Conservation (phyloP, 2,797 vertebrate species). For the Manis pentadactyla region DNA sequence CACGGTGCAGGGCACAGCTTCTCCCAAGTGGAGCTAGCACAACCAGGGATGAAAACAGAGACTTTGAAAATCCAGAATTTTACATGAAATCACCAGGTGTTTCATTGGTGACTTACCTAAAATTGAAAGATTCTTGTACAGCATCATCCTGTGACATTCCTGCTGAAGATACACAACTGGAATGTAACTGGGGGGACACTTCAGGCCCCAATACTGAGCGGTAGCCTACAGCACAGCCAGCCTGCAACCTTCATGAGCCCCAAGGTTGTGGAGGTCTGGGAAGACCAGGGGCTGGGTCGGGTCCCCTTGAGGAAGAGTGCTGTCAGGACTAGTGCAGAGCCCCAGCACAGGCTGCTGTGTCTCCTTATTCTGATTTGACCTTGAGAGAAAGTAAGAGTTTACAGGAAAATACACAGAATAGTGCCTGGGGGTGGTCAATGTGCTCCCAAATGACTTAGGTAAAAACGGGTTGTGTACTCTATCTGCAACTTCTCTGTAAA, state of each 20-base stretch:
- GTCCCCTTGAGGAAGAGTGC: neutral
- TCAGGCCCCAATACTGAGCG: fast-evolving
- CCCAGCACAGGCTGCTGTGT: fast-evolving
- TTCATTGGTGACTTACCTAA: neutral
- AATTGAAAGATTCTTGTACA: fast-evolving
- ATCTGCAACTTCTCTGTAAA: too few relatives aligned
- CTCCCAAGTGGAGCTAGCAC: too few relatives aligned
- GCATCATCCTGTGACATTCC: neutral
- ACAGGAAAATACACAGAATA: neutral
- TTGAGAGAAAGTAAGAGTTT: neutral
- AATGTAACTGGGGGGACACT: neutral
- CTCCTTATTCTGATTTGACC: neutral
- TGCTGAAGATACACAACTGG: neutral
- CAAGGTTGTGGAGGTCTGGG: neutral
- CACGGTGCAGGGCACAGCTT: too few relatives aligned
- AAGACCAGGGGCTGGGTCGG: too few relatives aligned
- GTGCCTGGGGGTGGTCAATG: fast-evolving
- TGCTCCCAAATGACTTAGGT: neutral
- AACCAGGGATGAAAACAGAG: neutral
- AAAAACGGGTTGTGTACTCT: neutral
- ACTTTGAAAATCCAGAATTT: neutral
- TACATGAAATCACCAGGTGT: neutral
- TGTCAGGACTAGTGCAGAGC: fast-evolving
- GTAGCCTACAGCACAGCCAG: fast-evolving
- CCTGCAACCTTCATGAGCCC: fast-evolving